Conservation (phyloP, 2,888 invertebrate genomes). For the Caenorhabditis sp. region DNA sequence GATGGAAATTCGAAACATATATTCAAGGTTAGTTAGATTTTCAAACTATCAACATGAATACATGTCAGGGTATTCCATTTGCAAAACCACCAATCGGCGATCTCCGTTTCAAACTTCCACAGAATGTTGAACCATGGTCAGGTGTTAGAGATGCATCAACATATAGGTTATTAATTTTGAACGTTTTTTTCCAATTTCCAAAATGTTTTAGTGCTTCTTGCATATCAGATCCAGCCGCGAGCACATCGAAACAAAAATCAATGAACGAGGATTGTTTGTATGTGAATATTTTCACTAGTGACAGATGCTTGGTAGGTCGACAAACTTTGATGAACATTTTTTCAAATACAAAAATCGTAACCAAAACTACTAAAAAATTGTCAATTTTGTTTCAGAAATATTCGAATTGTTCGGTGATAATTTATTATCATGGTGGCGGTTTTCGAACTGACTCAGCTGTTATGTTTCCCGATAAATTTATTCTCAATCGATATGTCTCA, state of each 20-base stretch:
- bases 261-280: conserved; percentile 31
- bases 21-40: conserved; percentile 14
- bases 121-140: conserved; percentile 16
- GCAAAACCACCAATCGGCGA: conserved; percentile 22
- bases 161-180: conserved; percentile 9
- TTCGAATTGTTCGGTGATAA: conserved; percentile 44
- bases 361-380: too few species aligned
- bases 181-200: too few species aligned
- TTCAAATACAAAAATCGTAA: too few species aligned
- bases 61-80: conserved; percentile 14
- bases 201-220: neutral
- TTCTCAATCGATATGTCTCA: conserved; percentile 47
- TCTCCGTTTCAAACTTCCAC: conserved; percentile 17
- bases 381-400: neutral
- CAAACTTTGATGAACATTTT: too few species aligned
- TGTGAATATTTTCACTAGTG: conserved; percentile 29
- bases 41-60: too few species aligned
- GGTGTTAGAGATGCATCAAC: conserved; percentile 23
- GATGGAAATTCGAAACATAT: conserved; percentile 6
- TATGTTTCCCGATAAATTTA: conserved; percentile 50
- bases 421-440: conserved; percentile 56
- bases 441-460: conserved; percentile 51
- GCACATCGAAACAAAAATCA: neutral
- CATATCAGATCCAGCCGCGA: neutral
- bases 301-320: conserved; percentile 9